Conservation (phyloP, 2,113 vertebrate species). For the Cololabis saira region DNA sequence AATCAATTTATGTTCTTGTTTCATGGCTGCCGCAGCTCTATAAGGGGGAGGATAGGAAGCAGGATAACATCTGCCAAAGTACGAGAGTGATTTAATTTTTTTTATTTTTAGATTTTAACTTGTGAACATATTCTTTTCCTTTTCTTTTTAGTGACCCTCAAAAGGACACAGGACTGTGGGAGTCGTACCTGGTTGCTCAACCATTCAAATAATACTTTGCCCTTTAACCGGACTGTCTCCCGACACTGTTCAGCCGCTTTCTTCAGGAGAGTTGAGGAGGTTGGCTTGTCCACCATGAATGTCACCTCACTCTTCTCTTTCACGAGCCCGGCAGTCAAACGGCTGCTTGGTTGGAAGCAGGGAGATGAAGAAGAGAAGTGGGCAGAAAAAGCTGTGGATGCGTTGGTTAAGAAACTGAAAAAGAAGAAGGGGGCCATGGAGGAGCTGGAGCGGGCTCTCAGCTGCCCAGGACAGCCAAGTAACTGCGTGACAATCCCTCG, state of each 20-base stretch:
- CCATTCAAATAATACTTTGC: not conserved
- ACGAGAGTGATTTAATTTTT: not conserved
- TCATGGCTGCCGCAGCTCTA: too few relatives aligned
- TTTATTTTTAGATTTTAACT: not conserved
- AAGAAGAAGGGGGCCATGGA: slow-evolving; percentile 99
- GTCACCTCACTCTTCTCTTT: slow-evolving; percentile 98
- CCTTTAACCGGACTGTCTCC: slow-evolving; percentile 27
- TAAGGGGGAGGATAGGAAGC: not conserved
- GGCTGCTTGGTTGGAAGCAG: slow-evolving; percentile 96
- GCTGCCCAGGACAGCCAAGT: slow-evolving; percentile 94
- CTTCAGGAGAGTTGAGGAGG: slow-evolving; percentile 56
- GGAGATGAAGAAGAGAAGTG: slow-evolving; percentile 98
- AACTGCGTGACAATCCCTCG: slow-evolving; percentile 97
- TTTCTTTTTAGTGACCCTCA: slow-evolving; percentile 36
- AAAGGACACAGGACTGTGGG: slow-evolving; percentile 17
- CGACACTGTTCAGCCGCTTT: slow-evolving; percentile 13
- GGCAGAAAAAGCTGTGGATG: slow-evolving; percentile 97
- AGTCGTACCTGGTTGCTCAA: slow-evolving; percentile 3
- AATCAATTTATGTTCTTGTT: too few relatives aligned
- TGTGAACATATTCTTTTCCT: not conserved
- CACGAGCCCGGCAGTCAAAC: slow-evolving; percentile 96
- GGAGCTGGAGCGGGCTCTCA: slow-evolving; percentile 93
- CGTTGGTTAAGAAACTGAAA: slow-evolving; percentile 96
- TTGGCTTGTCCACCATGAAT: slow-evolving; percentile 83
- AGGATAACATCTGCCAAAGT: not conserved